Evolutionary conservation across 1,140 invertebrate genomes (phyloP).

Genomic region (Apis laboriosa): DNA sequence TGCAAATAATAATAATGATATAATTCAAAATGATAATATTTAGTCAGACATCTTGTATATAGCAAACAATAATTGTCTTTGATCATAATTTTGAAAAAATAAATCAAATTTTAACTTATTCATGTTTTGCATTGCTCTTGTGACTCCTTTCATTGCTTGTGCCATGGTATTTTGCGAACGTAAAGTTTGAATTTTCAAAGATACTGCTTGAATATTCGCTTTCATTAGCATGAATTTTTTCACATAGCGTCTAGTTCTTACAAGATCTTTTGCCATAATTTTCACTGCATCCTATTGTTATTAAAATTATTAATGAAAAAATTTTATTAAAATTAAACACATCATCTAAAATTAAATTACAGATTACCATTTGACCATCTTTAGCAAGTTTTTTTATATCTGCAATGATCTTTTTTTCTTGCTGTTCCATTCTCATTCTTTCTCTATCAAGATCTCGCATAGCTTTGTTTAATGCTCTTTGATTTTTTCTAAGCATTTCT

Average conservation of each 20-base stretch:
- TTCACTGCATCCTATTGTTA: constrained; percentile 95
- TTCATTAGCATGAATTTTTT: constrained; percentile 99
- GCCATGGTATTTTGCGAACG: constrained; percentile 99
- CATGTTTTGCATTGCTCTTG: constrained; percentile 99
- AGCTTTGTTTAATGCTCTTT: constrained; percentile 98
- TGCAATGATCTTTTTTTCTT: constrained; percentile 98
- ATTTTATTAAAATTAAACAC: constrained; percentile 14
- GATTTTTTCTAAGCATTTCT: constrained; percentile 99
- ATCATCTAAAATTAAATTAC: background rate
- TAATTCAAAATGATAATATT: too few relatives aligned
- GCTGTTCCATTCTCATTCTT: constrained; percentile 97
- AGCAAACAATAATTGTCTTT: background rate
- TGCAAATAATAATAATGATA: too few relatives aligned
- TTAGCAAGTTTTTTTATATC: constrained; percentile 99
- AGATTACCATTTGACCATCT: constrained; percentile 97
- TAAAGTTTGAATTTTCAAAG: constrained; percentile 98
- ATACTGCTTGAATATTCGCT: constrained; percentile 99
- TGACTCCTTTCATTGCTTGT: constrained; percentile 99
- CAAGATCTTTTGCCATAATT: constrained; percentile 99
- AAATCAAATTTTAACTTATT: constrained; percentile 85
- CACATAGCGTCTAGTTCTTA: constrained; percentile 95
- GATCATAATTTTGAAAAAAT: background rate
- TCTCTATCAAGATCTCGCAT: constrained; percentile 98
- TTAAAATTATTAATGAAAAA: background rate
- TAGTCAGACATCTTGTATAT: background rate